Evolutionary conservation across 1,140 invertebrate genomes (phyloP).

Genomic region (Pogonognathellus flavescens): DNA sequence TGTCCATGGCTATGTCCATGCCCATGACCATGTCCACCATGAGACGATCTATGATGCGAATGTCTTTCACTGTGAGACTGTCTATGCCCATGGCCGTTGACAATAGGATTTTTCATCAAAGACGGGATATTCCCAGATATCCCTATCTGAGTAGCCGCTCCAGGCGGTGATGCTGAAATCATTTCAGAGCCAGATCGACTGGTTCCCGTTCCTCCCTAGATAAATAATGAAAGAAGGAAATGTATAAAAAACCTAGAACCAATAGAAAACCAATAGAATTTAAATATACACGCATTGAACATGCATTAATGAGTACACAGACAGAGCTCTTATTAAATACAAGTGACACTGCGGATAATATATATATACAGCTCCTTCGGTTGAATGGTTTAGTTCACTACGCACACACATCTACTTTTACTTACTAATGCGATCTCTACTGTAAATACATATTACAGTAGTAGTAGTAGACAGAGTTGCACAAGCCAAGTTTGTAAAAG

Average conservation of each 20-base stretch:
- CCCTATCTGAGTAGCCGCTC: constrained; percentile 44
- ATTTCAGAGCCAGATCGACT: constrained; percentile 52
- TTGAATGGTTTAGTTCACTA: neutral
- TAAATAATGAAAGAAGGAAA: constrained; percentile 20
- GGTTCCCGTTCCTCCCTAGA: constrained; percentile 58
- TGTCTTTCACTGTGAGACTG: constrained; percentile 39
- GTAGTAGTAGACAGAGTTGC: too few species aligned
- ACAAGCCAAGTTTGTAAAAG: too few species aligned
- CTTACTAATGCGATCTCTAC: too few species aligned
- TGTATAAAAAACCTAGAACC: constrained; percentile 13
- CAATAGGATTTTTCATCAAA: constrained; percentile 54
- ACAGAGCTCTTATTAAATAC: neutral
- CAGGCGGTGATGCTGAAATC: constrained; percentile 53
- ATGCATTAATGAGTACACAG: constrained; percentile 30
- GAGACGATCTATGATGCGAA: constrained; percentile 21
- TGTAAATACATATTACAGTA: too few species aligned
- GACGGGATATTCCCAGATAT: constrained; percentile 44
- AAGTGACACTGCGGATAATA: neutral
- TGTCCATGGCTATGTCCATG: constrained; percentile 52
- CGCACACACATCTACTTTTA: too few species aligned
- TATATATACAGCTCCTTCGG: neutral
- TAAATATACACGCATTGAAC: neutral
- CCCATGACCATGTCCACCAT: constrained; percentile 51
- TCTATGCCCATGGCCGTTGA: constrained; percentile 53
- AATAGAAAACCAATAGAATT: constrained; percentile 38